Evolutionary conservation across 92 coral and sea anemone species (phyloP).

Genomic region (Galaxea fascicularis): DNA sequence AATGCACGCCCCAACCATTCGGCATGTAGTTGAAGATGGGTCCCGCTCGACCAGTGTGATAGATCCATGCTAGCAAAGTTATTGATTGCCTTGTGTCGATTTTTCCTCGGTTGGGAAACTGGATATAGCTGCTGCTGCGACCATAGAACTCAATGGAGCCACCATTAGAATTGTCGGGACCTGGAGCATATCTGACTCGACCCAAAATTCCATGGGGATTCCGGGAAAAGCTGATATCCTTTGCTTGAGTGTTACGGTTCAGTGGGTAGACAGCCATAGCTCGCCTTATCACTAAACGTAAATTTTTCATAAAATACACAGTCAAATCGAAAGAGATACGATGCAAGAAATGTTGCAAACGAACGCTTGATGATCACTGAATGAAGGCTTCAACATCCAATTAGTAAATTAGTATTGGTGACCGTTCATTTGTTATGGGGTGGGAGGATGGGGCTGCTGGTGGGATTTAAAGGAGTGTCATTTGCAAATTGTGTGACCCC

Average conservation of each 20-base stretch:
- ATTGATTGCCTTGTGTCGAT: constrained; percentile 77
- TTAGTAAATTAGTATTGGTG: too few relatives aligned
- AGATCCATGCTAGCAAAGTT: constrained; percentile 81
- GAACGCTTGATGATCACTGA: not conserved
- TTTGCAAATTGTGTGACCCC: too few relatives aligned
- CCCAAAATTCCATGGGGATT: constrained; percentile 52
- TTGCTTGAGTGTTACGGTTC: constrained; percentile 43
- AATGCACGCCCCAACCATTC: constrained; percentile 79
- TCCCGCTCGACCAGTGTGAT: constrained; percentile 72
- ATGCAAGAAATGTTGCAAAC: too few relatives aligned
- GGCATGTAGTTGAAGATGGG: constrained; percentile 81
- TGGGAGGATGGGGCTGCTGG: too few relatives aligned
- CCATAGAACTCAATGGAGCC: constrained; percentile 73
- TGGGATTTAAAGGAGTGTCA: too few relatives aligned
- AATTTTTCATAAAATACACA: not conserved
- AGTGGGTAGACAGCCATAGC: constrained; percentile 78
- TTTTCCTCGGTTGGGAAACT: constrained; percentile 73
- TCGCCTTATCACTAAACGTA: constrained; percentile 32
- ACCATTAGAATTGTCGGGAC: constrained; percentile 68
- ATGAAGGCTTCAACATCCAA: too few relatives aligned
- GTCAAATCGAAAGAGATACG: not conserved
- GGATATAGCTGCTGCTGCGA: constrained; percentile 62
- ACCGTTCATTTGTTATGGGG: too few relatives aligned
- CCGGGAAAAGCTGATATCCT: constrained; percentile 68
- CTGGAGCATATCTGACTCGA: constrained; percentile 56